Percentiles rank a stretch among this genome's conserved stretches.
Conservation (phyloP, 2,888 invertebrate genomes). For the Chrysolina haemoptera region DNA sequence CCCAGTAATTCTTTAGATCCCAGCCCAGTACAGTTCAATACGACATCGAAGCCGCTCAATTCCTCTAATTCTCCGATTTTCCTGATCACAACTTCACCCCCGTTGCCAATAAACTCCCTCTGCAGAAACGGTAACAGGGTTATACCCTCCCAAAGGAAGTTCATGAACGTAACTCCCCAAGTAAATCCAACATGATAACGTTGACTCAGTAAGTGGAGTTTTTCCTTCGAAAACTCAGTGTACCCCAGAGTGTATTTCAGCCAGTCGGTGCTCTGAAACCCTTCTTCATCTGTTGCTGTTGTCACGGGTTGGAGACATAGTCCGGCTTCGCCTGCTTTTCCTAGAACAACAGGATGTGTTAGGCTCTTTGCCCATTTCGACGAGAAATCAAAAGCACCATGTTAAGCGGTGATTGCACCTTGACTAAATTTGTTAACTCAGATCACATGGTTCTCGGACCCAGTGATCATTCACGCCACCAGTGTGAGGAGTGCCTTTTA, state of each 20-base stretch:
- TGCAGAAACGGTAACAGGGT: conserved; percentile 79
- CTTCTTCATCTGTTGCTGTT: conserved; percentile 59
- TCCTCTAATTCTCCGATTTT: conserved; percentile 73
- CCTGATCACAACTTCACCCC: conserved; percentile 73
- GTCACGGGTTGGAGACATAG: conserved; percentile 54
- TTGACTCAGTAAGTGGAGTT: conserved; percentile 65
- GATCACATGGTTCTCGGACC: no score
- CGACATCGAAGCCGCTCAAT: conserved; percentile 72
- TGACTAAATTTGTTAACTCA: no score
- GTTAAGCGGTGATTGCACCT: no score
- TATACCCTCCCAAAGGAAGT: conserved; percentile 79
- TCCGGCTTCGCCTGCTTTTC: conserved; percentile 56
- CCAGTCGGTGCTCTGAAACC: conserved; percentile 67
- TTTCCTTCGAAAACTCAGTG: conserved; percentile 59
- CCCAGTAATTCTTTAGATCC: conserved; percentile 75
- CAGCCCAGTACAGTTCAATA: conserved; percentile 87
- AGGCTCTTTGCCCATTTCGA: no score
- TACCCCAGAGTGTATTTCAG: conserved; percentile 69
- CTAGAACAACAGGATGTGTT: conserved; percentile 34
- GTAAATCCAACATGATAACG: conserved; percentile 67
- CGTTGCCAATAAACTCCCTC: conserved; percentile 74
- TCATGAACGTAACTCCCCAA: conserved; percentile 77
- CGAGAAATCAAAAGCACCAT: no score
- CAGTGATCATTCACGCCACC: no score
- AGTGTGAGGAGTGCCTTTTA: no score